Percentiles rank a stretch among this genome's conserved stretches.
Evolutionary conservation across 2,797 vertebrate genomes (phyloP).

Genomic region (Heteromormyrus szaboi): DNA sequence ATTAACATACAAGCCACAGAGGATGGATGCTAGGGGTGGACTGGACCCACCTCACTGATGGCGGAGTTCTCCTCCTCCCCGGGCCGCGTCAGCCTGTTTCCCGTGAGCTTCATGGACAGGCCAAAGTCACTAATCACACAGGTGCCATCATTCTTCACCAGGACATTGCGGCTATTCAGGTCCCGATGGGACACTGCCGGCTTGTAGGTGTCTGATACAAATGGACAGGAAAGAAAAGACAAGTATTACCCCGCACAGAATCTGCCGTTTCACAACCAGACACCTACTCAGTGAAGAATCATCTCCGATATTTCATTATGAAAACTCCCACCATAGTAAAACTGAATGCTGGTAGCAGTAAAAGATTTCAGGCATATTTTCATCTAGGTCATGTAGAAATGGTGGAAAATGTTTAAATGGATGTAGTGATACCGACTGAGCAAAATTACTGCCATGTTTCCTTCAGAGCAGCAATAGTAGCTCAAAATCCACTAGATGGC

Average conservation of each 20-base stretch:
- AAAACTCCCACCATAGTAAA: background rate
- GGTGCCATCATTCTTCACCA: conserved; percentile 82
- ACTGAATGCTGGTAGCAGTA: background rate
- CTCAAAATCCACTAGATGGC: conserved; percentile 29
- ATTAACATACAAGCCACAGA: background rate
- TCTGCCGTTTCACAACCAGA: background rate
- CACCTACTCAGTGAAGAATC: background rate
- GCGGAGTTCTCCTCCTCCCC: conserved; percentile 93
- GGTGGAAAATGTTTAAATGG: background rate
- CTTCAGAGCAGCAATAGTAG: background rate
- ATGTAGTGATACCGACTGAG: background rate
- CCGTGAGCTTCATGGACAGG: conserved; percentile 91
- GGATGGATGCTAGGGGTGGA: background rate
- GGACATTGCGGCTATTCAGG: conserved; percentile 91
- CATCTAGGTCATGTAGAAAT: background rate
- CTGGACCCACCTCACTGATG: conserved; percentile 81
- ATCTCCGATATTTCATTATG: background rate
- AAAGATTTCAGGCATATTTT: background rate
- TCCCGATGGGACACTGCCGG: conserved; percentile 93
- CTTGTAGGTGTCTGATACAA: conserved; percentile 80
- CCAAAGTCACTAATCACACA: conserved; percentile 96
- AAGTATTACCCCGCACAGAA: background rate
- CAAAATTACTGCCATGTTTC: background rate
- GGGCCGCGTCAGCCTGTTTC: conserved; percentile 79
- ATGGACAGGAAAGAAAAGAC: conserved; percentile 28